A percentile compares a stretch with the other conserved stretches of the same genome.
Conservation (phyloP, 1,140 invertebrate genomes). For the Ostrea edulis region DNA sequence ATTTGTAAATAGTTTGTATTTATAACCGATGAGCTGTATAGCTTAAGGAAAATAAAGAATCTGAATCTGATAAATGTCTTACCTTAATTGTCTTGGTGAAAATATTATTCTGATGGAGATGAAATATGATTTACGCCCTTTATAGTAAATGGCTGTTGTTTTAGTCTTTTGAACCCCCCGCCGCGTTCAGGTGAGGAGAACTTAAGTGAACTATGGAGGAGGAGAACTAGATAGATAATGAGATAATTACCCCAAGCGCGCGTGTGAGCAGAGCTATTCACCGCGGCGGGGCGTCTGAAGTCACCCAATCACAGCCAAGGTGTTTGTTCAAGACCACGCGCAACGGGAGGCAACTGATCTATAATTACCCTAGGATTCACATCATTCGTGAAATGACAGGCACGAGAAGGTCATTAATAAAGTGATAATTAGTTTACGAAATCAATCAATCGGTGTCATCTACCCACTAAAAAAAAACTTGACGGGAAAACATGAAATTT, state of each 20-base stretch:
- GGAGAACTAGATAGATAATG: not conserved
- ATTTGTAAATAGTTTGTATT: no score
- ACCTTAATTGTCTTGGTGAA: no score
- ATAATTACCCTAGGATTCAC: not conserved
- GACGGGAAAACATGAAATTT: no score
- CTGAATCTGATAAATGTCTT: no score
- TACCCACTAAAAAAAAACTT: no score
- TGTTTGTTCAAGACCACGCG: slow-evolving; percentile 1
- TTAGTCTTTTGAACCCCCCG: not conserved
- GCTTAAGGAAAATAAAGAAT: no score
- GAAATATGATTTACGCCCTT: not conserved
- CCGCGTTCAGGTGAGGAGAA: not conserved
- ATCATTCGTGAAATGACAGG: not conserved
- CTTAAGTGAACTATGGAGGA: not conserved
- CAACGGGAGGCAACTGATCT: not conserved
- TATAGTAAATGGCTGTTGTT: not conserved
- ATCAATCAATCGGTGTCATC: not conserved
- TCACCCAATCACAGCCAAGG: not conserved
- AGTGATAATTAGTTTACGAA: not conserved
- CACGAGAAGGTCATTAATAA: not conserved
- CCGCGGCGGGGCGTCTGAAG: slow-evolving; percentile 2
- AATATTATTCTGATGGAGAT: not conserved
- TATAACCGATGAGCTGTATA: no score
- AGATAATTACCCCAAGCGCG: not conserved
- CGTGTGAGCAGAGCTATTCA: not conserved